Percentiles rank a stretch among this genome's conserved stretches.
phyloP scores from a whole-genome alignment of 2,888 invertebrate genomes.

The Tanaodytes sp. region DNA sequence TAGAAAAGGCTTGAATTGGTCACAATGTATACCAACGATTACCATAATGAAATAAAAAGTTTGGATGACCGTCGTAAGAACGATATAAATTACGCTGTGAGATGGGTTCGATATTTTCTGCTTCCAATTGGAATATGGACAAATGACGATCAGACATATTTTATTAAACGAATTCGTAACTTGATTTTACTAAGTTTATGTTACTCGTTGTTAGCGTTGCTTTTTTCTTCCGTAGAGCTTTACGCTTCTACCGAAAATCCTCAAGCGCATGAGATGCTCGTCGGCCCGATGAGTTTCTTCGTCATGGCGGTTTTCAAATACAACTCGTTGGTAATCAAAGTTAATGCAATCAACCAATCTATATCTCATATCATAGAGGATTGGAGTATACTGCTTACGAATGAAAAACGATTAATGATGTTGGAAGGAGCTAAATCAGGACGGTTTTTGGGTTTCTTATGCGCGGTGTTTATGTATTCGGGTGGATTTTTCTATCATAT shows the following conservation, averaged over 20 bases:
- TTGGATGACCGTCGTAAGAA: too few relatives aligned
- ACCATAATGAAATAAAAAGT: too few relatives aligned
- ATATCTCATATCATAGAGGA: slow-evolving; percentile 26
- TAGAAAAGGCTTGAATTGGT: too few relatives aligned
- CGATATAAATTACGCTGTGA: slow-evolving; percentile 11
- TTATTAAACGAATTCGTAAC: background rate
- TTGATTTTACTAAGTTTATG: slow-evolving; percentile 5
- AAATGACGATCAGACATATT: background rate
- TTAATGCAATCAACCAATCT: slow-evolving; percentile 13
- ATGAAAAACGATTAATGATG: slow-evolving; percentile 18
- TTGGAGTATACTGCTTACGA: slow-evolving; percentile 1
- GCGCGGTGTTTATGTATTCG: slow-evolving; percentile 42
- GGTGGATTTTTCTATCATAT: slow-evolving; percentile 36
- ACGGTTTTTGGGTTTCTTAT: slow-evolving; percentile 18
- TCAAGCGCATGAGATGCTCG: background rate
- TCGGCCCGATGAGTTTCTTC: slow-evolving; percentile 36
- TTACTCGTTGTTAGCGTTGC: slow-evolving; percentile 10
- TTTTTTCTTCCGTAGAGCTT: slow-evolving; percentile 11
- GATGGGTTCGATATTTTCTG: slow-evolving; percentile 27
- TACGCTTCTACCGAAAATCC: slow-evolving; percentile 21
- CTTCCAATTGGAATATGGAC: slow-evolving; percentile 31
- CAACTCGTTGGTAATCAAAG: background rate
- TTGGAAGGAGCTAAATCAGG: slow-evolving; percentile 29
- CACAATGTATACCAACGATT: too few relatives aligned
- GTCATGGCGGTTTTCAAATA: slow-evolving; percentile 31